Base-by-base conservation (phyloP, 1,140 invertebrate genomes). In the Teleogryllus occipitalis region DNA sequence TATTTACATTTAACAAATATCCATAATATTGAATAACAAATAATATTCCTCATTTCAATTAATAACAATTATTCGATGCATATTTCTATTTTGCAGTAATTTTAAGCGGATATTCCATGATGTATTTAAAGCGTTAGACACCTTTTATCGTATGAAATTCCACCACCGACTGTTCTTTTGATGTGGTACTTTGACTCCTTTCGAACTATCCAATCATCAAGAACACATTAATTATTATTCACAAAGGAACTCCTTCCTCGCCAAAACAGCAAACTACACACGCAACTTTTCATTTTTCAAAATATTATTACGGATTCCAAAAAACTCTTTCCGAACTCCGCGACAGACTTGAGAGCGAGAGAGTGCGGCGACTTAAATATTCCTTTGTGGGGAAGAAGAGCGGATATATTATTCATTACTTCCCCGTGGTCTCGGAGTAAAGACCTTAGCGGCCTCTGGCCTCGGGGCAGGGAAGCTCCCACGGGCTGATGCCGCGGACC, bases 401-500 rank as follows among this genome's bases (percentile, higher is more conserved):
- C 54, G 54, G 54, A 65, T 65, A 65, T 65, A 65, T 65, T 65
- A 65, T 65, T 65, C 54, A 65, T 65, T 65, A 65, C 54, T 65
- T 65, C 54, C 54, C 54, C 54, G 54, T 65, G 54, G 54, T 65
- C 54, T 65, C 54, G 54, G 54, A 65, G 54, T 65, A 65, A 65
- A 65, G 54, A 65, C 54, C 54, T 65, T 65, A 65, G 54, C 54
- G 54, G 54, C 54, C 54, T 65, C 54, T 65, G 54, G 54, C 54
- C 54, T 18, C 10, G 18, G 54, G 18, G 54, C 54, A 18, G 54
- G 54, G 10, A 10, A 10, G 54, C 54, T 65, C 54, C 54, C 54
- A 65, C 54, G 54, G 54, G 54, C 54, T 65, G 54, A 65, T 65
- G 54, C 54, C 10, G 54, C 54, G 54, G 10, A 10, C 10, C 18